These are phyloP conservation scores for Agrochola litura DNA, from an alignment of 2,888 invertebrate genomes.

Conservation along the genomic window DNA sequence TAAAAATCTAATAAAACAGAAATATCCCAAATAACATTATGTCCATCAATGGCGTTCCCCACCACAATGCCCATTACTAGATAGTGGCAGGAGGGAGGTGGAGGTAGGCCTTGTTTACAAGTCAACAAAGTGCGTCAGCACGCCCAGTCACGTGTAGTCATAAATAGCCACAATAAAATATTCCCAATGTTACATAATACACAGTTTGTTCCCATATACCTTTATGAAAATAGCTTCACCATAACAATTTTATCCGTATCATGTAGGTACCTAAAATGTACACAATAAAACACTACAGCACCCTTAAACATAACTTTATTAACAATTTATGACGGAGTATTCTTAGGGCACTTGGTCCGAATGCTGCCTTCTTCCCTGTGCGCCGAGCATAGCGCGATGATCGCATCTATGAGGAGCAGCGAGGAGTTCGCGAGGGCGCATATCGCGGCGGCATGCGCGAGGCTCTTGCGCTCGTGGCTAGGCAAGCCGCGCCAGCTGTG, in stretches of 20 bases:
- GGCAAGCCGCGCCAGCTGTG: slow-evolving; percentile 81
- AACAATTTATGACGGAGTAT: slow-evolving; percentile 46
- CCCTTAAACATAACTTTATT: slow-evolving; percentile 61
- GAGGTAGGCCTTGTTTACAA: slow-evolving; percentile 5
- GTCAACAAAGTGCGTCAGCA: slow-evolving; percentile 17
- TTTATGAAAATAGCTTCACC: neutral
- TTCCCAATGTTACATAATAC: neutral
- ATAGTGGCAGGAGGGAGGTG: slow-evolving; percentile 10
- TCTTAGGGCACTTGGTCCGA: slow-evolving; percentile 74
- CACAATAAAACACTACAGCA: slow-evolving; percentile 35
- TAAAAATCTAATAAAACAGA: neutral
- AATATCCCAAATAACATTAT: slow-evolving; percentile 7
- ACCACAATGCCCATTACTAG: slow-evolving; percentile 2
- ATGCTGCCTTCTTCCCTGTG: slow-evolving; percentile 77
- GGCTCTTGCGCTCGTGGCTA: slow-evolving; percentile 70
- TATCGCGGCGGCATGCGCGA: slow-evolving; percentile 78
- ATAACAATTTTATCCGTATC: neutral
- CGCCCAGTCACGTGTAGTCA: slow-evolving; percentile 1
- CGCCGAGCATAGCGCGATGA: slow-evolving; percentile 81
- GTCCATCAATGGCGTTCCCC: slow-evolving; percentile 8
- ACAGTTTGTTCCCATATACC: neutral
- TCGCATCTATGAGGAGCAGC: slow-evolving; percentile 78
- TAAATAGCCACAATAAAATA: neutral
- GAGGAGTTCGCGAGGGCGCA: slow-evolving; percentile 80
- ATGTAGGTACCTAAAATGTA: neutral